These are phyloP conservation scores for Copsychus sechellarum DNA, from an alignment of 2,113 vertebrate species.

Conservation along the genomic window DNA sequence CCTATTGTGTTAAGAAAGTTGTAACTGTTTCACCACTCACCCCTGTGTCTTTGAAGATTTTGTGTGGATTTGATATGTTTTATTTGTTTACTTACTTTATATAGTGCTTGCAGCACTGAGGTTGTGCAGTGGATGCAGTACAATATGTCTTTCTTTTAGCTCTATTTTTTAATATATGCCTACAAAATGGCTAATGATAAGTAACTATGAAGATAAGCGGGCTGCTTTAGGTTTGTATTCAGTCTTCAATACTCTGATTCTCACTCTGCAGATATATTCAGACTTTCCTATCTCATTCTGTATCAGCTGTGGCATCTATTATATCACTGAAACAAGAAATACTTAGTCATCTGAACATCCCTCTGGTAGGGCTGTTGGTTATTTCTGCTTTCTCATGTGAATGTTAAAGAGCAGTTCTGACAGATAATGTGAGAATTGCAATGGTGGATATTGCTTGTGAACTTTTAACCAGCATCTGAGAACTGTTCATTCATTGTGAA, in stretches of 20 bases:
- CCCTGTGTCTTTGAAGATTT: background rate
- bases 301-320: background rate
- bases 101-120: background rate
- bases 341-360: background rate
- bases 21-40: background rate
- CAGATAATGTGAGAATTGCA: background rate
- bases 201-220: background rate
- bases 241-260: background rate
- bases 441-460: background rate
- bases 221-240: background rate
- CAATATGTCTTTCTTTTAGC: background rate
- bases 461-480: background rate
- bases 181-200: background rate
- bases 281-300: background rate
- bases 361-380: background rate
- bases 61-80: background rate
- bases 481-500: background rate
- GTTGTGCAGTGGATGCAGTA: background rate
- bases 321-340: background rate
- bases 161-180: background rate
- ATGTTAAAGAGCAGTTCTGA: background rate
- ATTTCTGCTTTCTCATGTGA: background rate
- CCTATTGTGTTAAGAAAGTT: background rate
- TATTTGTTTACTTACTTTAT: background rate
- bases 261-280: background rate